These are phyloP conservation scores for Oryzaephilus surinamensis DNA, from an alignment of 1,140 invertebrate genomes.

Conservation along the genomic window DNA sequence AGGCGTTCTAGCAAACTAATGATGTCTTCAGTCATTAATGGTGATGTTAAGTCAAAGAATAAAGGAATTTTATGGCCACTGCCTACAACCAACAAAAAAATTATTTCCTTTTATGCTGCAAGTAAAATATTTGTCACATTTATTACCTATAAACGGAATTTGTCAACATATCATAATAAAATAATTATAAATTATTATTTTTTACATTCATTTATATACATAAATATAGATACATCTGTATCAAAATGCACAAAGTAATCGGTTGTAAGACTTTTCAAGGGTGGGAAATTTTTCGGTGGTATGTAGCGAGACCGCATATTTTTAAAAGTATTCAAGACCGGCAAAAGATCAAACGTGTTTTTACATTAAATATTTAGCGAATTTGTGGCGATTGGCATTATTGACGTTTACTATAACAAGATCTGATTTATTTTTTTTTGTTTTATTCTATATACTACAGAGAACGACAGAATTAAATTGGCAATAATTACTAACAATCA, in stretches of 20 bases:
- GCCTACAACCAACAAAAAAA: no score
- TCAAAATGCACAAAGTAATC: no score
- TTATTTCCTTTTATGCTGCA: no score
- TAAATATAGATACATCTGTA: no score
- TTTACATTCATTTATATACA: no score
- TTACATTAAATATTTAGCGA: slow-evolving; percentile 13
- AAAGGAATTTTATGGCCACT: slow-evolving; percentile 7
- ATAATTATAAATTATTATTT: no score
- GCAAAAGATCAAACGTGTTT: slow-evolving; percentile 13
- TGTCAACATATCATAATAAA: no score
- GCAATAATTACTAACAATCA: slow-evolving; percentile 6
- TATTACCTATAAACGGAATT: no score
- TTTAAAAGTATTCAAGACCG: slow-evolving; percentile 7
- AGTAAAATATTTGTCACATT: no score
- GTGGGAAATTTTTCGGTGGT: slow-evolving; percentile 10
- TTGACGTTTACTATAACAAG: slow-evolving; percentile 15
- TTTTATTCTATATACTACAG: no score
- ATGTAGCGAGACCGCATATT: slow-evolving; percentile 9
- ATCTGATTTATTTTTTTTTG: slow-evolving; percentile 16
- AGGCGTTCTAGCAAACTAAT: slow-evolving; percentile 13
- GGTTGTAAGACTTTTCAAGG: slow-evolving; percentile 6
- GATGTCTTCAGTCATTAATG: slow-evolving; percentile 5
- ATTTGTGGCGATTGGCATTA: slow-evolving; percentile 16
- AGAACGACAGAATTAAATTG: slow-evolving; percentile 11
- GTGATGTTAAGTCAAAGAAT: slow-evolving; percentile 2